Conservation (phyloP, 2,113 vertebrate species). For the Pomatostomus ruficeps region DNA sequence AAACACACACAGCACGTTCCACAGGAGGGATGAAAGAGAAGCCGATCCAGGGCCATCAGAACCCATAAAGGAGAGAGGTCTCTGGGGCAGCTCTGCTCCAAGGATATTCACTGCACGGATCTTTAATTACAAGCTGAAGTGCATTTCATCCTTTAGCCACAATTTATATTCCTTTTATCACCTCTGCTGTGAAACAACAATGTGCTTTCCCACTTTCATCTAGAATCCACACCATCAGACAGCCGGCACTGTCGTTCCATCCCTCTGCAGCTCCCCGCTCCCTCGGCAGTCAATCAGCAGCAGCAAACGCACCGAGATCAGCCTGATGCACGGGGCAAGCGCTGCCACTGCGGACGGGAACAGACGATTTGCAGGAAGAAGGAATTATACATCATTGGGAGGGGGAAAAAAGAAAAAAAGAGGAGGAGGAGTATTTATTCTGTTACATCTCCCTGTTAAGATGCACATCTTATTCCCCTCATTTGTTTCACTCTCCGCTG, state of each 20-base stretch:
- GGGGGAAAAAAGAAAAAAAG: too few species aligned
- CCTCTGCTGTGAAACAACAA: background rate
- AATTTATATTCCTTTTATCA: conserved; percentile 3
- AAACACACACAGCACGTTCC: background rate
- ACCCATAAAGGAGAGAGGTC: background rate
- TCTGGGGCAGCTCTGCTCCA: background rate
- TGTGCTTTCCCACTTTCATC: background rate
- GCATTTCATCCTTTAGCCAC: background rate
- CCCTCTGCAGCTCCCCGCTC: background rate
- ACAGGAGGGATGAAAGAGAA: background rate
- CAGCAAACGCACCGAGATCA: background rate
- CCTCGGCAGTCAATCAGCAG: background rate
- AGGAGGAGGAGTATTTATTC: background rate
- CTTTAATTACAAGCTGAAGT: background rate
- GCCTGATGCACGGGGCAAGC: background rate
- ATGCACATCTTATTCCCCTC: background rate
- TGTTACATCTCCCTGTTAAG: background rate
- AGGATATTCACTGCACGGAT: background rate
- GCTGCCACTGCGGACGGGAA: background rate
- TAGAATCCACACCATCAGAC: background rate
- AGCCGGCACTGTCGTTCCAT: background rate
- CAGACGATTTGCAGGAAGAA: background rate
- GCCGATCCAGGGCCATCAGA: background rate
- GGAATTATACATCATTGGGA: background rate
- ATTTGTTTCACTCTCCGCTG: background rate